A percentile compares a stretch with the other conserved stretches of the same genome.
phyloP scores from a whole-genome alignment of 1,140 invertebrate species.

The Macrotrachela quadricornifera region DNA sequence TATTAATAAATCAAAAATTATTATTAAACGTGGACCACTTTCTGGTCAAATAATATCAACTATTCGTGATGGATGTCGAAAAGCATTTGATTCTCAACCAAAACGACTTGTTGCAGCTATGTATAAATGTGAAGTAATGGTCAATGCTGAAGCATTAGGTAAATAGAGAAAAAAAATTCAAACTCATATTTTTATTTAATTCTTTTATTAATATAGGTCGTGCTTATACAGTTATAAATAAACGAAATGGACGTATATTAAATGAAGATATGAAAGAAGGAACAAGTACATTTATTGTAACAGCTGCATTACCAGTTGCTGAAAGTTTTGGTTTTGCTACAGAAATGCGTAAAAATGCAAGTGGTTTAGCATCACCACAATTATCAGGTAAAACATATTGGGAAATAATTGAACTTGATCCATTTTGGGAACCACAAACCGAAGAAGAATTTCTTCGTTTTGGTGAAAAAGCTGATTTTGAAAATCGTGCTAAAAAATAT shows the following conservation, averaged over 20 bases:
- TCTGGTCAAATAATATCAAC: too few species aligned
- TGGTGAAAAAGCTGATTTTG: slow-evolving; percentile 76
- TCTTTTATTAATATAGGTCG: too few species aligned
- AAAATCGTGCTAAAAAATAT: slow-evolving; percentile 61
- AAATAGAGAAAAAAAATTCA: too few species aligned
- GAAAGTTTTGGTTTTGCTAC: slow-evolving; percentile 86
- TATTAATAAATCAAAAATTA: too few species aligned
- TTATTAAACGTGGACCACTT: too few species aligned
- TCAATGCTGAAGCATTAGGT: slow-evolving; percentile 61
- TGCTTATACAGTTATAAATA: slow-evolving; percentile 70
- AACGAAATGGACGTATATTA: slow-evolving; percentile 63
- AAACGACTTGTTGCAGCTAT: slow-evolving; percentile 81
- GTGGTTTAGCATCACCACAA: slow-evolving; percentile 76
- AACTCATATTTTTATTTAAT: too few species aligned
- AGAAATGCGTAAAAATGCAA: slow-evolving; percentile 63
- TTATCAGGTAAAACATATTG: slow-evolving; percentile 76
- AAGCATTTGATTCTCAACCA: slow-evolving; percentile 64
- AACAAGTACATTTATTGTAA: slow-evolving; percentile 62
- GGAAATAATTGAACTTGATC: slow-evolving; percentile 90
- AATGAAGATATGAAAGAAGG: slow-evolving; percentile 68
- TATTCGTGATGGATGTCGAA: slow-evolving; percentile 48
- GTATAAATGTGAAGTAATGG: slow-evolving; percentile 72
- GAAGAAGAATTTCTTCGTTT: slow-evolving; percentile 71
- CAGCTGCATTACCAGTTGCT: slow-evolving; percentile 68
- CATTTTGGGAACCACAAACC: slow-evolving; percentile 79